phyloP scores from a whole-genome alignment of 2,113 vertebrate species.

The Dissostichus mawsoni region DNA sequence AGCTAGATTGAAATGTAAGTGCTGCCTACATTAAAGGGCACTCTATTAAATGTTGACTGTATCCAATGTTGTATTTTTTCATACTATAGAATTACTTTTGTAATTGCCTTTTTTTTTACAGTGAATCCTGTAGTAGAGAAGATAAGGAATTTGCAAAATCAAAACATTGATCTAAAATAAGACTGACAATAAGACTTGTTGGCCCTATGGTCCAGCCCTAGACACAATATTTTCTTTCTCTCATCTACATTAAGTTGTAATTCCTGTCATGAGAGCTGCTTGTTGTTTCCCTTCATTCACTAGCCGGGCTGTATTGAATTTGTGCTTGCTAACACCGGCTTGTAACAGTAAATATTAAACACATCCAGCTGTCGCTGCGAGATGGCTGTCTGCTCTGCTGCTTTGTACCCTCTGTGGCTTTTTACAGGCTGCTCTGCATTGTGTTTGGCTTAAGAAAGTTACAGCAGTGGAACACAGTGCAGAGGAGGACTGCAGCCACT shows the following conservation, averaged over 20 bases:
- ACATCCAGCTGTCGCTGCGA: conserved; percentile 67
- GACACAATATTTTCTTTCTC: neutral
- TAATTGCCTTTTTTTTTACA: too few relatives aligned
- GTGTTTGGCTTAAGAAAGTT: conserved; percentile 47
- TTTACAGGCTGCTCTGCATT: conserved; percentile 54
- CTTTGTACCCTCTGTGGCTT: conserved; percentile 37
- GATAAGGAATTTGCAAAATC: too few relatives aligned
- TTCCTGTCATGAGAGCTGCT: conserved; percentile 27
- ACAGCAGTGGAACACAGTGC: conserved; percentile 37
- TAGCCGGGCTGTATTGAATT: conserved; percentile 18
- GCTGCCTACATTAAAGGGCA: too few relatives aligned
- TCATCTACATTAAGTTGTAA: neutral
- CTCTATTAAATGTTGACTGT: too few relatives aligned
- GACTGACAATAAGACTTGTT: too few relatives aligned
- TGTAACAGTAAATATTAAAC: conserved; percentile 68
- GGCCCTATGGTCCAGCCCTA: too few relatives aligned
- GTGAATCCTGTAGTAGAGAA: too few relatives aligned
- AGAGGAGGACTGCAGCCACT: conserved; percentile 38
- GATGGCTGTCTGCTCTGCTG: conserved; percentile 40
- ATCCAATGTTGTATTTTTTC: too few relatives aligned
- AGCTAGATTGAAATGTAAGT: too few relatives aligned
- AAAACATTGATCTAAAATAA: too few relatives aligned
- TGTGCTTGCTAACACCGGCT: conserved; percentile 36
- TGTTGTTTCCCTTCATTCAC: conserved; percentile 38
- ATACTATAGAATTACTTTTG: too few relatives aligned